These are phyloP conservation scores for Hylyphantes graminicola DNA, from an alignment of 1,140 invertebrate species.

Conservation along the genomic window DNA sequence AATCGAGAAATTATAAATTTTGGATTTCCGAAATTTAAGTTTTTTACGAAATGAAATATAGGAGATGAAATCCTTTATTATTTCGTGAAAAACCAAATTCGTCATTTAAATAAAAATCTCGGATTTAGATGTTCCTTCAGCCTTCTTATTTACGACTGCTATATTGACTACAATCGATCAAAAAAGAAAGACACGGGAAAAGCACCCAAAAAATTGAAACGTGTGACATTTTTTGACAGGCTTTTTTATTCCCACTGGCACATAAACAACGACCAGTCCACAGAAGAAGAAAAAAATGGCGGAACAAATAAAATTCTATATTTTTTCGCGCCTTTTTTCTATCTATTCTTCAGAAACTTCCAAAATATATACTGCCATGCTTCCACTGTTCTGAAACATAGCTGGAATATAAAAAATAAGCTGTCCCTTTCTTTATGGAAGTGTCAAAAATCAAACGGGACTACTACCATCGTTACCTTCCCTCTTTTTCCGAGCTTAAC, in stretches of 20 bases:
- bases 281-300: neutral
- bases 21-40: too few relatives aligned
- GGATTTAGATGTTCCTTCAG: neutral
- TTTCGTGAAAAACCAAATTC: too few relatives aligned
- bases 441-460: conserved; percentile 55
- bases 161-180: conserved; percentile 53
- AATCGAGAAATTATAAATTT: too few relatives aligned
- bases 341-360: conserved; percentile 22
- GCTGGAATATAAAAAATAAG: conserved; percentile 21
- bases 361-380: conserved; percentile 57
- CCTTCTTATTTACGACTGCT: conserved; percentile 44
- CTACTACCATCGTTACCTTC: conserved; percentile 37
- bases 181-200: conserved; percentile 39
- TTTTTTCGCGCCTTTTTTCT: conserved; percentile 20
- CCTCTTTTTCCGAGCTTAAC: conserved; percentile 17
- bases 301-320: conserved; percentile 41
- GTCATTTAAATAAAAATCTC: too few relatives aligned
- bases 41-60: too few relatives aligned
- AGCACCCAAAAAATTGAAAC: conserved; percentile 48
- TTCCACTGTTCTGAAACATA: conserved; percentile 54
- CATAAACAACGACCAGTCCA: conserved; percentile 34
- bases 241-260: conserved; percentile 43
- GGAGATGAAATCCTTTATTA: too few relatives aligned
- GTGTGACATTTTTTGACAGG: conserved; percentile 59
- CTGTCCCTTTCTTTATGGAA: conserved; percentile 2